Base-by-base conservation (phyloP, 2,797 vertebrate species). In the Oreortyx pictus region DNA sequence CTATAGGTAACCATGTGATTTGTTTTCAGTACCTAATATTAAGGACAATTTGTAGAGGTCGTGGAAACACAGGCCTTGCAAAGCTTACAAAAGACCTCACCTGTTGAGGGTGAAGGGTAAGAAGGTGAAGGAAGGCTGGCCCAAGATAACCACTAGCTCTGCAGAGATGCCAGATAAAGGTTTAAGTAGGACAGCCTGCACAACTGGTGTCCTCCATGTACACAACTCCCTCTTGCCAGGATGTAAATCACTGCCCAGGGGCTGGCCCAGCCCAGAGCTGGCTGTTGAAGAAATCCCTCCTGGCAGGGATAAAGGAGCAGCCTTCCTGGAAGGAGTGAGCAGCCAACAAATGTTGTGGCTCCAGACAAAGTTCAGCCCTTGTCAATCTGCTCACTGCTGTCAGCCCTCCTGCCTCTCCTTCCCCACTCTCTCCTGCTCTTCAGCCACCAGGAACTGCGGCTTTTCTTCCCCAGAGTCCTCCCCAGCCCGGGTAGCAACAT, bases 381-480 rank as follows among this genome's bases (percentile, higher is more conserved):
- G 50, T 85, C 83, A 93, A 88, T 61, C 35, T 77, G n/a, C 75
- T 88, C 54, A 35, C 17, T 88, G 54, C 54, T 2, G 0, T 70
- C 70, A 71, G 60, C 61, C 43, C 62, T 39, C 47, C 59, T 33
- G 65, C 23, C 33, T 82, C 31, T 4, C 3, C 14, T 31, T 75
- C 33, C 57, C 5, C n/a, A 7, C 37, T 79, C 78, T 78, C 31
- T 46, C 60, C 22, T 68, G 7, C 66, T 25, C 12, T 85, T 82
- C 77, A 96, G 89, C 85, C 90, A 91, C 90, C 92, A 94, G 94
- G 92, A 96, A 66, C 82, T 89, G 41, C 52, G 94, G 60, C 29
- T 54, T 56, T 57, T 33, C 4, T 88, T 76, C 78, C 90, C n/a
- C 60, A 37, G 70, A 65, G 39, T 66, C 39, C 46, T 83, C 56